These are phyloP conservation scores for Teleopsis dalmanni DNA, from an alignment of 1,140 invertebrate species.

Conservation along the genomic window DNA sequence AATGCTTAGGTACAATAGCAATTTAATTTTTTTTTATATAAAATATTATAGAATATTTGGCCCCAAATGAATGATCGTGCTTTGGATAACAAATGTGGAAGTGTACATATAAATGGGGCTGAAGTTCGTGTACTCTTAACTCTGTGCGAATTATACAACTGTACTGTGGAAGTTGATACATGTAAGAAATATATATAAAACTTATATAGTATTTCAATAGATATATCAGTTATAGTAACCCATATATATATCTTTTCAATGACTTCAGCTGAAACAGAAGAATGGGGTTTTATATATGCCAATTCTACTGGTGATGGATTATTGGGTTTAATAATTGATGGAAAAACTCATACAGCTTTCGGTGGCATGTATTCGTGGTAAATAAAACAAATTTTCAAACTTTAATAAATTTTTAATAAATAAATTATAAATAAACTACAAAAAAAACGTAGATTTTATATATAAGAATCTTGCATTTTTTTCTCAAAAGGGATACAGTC, in stretches of 20 bases:
- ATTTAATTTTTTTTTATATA: too few species aligned
- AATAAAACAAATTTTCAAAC: neutral
- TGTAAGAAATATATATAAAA: slow-evolving; percentile 16
- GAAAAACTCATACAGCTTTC: slow-evolving; percentile 21
- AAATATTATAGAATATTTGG: neutral
- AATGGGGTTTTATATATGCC: slow-evolving; percentile 27
- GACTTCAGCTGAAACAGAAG: slow-evolving; percentile 22
- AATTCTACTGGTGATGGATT: slow-evolving; percentile 27
- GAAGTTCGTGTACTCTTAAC: slow-evolving; percentile 25
- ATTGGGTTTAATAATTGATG: slow-evolving; percentile 24
- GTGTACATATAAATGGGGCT: slow-evolving; percentile 24
- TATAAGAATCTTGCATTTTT: neutral
- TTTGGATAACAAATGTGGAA: neutral
- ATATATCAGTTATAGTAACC: neutral
- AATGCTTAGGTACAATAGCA: neutral
- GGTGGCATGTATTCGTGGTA: slow-evolving; percentile 17
- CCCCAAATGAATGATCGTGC: neutral
- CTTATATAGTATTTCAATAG: neutral
- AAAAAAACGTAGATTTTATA: neutral
- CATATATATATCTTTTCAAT: neutral
- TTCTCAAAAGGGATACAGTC: neutral
- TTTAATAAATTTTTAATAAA: neutral
- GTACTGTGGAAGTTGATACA: slow-evolving; percentile 31
- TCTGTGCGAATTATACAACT: slow-evolving; percentile 33
- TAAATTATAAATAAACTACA: neutral